phyloP scores from a whole-genome alignment of 2,797 vertebrate genomes.

The Helicolenus hilgendorfi region DNA sequence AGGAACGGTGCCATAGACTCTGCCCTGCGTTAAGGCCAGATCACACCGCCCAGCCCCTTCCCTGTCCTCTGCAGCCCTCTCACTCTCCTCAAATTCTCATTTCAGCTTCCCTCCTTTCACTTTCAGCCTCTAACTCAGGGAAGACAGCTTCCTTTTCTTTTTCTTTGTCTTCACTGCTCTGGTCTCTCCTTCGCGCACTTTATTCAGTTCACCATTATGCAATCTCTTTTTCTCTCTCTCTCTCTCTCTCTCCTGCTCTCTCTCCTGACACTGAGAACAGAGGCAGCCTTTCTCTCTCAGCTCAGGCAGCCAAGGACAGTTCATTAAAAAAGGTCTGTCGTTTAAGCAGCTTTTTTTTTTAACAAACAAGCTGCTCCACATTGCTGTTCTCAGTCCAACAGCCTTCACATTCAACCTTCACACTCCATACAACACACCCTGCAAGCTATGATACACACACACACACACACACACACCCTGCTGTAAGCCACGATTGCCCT shows the following conservation, averaged over 20 bases:
- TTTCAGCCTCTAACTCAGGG: background rate
- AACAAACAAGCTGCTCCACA: slow-evolving; percentile 33
- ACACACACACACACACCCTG: slow-evolving; percentile 30
- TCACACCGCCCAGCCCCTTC: slow-evolving; percentile 56
- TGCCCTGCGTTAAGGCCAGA: slow-evolving; percentile 74
- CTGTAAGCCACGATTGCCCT: slow-evolving; percentile 37
- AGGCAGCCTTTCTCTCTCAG: slow-evolving; percentile 47
- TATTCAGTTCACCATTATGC: slow-evolving; percentile 37
- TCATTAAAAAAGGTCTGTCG: slow-evolving; percentile 61
- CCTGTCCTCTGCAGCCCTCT: slow-evolving; percentile 29
- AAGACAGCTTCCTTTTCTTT: background rate
- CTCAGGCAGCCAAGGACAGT: slow-evolving; percentile 78
- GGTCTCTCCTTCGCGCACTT: slow-evolving; percentile 1
- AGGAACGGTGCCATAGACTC: slow-evolving; percentile 79
- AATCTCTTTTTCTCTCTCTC: slow-evolving; percentile 23
- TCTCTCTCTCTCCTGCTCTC: slow-evolving; percentile 10
- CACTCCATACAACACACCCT: slow-evolving; percentile 41
- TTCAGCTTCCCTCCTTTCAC: slow-evolving; percentile 27
- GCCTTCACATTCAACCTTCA: slow-evolving; percentile 55
- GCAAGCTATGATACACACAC: slow-evolving; percentile 37
- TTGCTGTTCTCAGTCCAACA: slow-evolving; percentile 52
- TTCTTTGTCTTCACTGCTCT: background rate
- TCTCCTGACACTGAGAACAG: slow-evolving; percentile 48
- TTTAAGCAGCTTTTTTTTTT: slow-evolving; percentile 32
- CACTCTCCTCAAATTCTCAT: slow-evolving; percentile 23